phyloP scores from a whole-genome alignment of 2,797 vertebrate genomes.

The Manis javanica region DNA sequence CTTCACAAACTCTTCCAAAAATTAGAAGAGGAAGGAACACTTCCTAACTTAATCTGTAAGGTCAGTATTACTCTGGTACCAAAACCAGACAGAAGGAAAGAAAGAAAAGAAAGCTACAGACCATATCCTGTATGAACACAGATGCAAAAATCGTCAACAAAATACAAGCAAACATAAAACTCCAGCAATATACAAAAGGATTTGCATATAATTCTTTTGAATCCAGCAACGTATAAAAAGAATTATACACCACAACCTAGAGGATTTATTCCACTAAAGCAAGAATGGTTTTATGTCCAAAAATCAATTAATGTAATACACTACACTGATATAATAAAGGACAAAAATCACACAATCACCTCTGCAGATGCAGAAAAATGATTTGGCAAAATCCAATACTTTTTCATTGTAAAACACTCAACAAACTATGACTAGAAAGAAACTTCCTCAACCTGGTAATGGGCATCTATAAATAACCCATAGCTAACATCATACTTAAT shows the following conservation, averaged over 20 bases:
- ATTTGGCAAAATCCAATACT: not conserved
- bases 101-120: not conserved
- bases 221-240: not conserved
- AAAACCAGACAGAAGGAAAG: not conserved
- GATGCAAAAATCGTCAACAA: not conserved
- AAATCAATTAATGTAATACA: not conserved
- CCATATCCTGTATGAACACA: not conserved
- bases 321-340: not conserved
- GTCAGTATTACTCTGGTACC: not conserved
- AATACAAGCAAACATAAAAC: not conserved
- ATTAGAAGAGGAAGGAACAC: not conserved
- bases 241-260: not conserved
- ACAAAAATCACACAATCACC: not conserved
- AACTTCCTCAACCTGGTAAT: not conserved
- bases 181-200: not conserved
- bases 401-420: not conserved
- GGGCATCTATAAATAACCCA: not conserved
- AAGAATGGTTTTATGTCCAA: not conserved
- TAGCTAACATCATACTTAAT: not conserved
- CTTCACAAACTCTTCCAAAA: slow-evolving; percentile 4
- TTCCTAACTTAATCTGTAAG: not conserved
- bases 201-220: not conserved
- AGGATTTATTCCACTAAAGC: not conserved
- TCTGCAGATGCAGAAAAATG: not conserved
- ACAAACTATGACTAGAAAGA: not conserved